These are phyloP conservation scores for Calyptommatus sinebrachiatus DNA, from an alignment of 2,113 vertebrate species.

Conservation along the genomic window DNA sequence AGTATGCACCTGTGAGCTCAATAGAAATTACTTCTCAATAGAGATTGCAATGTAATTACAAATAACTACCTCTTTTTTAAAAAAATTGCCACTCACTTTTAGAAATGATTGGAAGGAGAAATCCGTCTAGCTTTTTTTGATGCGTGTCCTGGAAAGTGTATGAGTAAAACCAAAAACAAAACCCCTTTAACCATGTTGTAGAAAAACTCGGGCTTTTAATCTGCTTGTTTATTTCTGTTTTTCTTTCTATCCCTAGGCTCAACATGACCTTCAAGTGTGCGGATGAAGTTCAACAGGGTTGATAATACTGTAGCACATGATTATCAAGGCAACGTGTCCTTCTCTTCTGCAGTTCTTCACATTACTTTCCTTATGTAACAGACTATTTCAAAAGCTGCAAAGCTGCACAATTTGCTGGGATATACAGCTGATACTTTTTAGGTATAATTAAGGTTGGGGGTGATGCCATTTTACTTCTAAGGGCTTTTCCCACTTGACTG, in stretches of 20 bases:
- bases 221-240: not conserved
- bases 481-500: no score
- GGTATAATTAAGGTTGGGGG: not conserved
- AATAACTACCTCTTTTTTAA: not conserved
- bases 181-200: not conserved
- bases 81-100: not conserved
- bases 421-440: not conserved
- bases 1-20: no score
- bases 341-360: not conserved
- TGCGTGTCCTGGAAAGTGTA: not conserved
- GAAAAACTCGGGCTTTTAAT: not conserved
- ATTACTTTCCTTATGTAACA: not conserved
- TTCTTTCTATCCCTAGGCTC: not conserved
- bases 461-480: not conserved
- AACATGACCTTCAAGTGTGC: conserved; percentile 8
- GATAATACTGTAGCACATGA: not conserved
- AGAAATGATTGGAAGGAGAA: not conserved
- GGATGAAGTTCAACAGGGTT: not conserved
- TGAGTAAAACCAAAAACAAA: not conserved
- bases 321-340: not conserved
- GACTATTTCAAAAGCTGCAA: not conserved
- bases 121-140: not conserved
- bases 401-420: not conserved
- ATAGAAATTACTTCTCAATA: no score
- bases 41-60: no score